Evolutionary conservation across 35 echinoderm and acorn worm species (phyloP).

Genomic region (Ophioderma brevispina): DNA sequence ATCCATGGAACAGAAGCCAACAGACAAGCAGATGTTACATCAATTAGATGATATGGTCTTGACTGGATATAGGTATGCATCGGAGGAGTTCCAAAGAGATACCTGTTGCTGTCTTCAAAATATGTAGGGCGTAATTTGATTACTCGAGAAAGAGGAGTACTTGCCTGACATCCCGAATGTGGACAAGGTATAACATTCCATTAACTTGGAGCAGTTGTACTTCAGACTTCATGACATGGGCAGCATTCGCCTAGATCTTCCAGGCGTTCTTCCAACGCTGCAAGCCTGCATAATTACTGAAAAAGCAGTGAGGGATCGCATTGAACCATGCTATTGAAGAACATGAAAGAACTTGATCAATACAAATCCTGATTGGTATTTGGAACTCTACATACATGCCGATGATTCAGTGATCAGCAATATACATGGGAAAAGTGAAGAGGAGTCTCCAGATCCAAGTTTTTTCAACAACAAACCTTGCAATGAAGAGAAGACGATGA

Average conservation of each 20-base stretch:
- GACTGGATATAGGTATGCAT: background rate
- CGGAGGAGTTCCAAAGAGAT: background rate
- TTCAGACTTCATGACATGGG: background rate
- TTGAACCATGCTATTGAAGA: background rate
- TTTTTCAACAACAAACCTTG: too few species aligned
- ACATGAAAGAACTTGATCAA: background rate
- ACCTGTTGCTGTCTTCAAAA: background rate
- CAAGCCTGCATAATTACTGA: too few species aligned
- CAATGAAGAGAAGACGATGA: too few species aligned
- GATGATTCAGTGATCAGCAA: too few species aligned
- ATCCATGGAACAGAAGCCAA: background rate
- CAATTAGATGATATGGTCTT: conserved; percentile 17
- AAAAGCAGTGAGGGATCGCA: background rate
- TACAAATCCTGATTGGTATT: conserved; percentile 4
- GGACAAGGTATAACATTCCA: conserved; percentile 12
- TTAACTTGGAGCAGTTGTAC: background rate
- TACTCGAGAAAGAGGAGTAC: conserved; percentile 10
- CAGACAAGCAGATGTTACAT: background rate
- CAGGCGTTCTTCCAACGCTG: background rate
- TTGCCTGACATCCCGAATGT: background rate
- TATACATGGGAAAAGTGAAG: too few species aligned
- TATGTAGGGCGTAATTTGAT: background rate
- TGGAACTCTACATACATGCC: too few species aligned
- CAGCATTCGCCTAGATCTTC: background rate
- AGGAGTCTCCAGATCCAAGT: too few species aligned